phyloP scores from a whole-genome alignment of 2,113 vertebrate genomes.

The Cynocephalus volans region DNA sequence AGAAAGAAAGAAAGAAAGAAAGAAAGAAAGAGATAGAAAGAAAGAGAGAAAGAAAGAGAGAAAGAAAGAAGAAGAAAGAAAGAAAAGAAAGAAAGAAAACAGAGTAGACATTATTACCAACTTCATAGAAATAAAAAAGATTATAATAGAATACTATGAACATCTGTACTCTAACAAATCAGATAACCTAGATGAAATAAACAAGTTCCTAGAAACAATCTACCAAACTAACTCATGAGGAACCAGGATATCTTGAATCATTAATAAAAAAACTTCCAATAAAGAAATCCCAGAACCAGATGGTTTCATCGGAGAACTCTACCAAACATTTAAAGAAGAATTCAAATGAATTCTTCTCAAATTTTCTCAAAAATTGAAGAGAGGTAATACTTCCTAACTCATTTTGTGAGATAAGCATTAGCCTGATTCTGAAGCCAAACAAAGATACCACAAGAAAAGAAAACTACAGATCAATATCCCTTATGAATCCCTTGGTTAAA shows the following conservation, averaged over 20 bases:
- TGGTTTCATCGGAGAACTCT: neutral
- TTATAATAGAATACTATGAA: neutral
- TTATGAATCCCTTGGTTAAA: neutral
- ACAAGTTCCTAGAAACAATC: slow-evolving; percentile 20
- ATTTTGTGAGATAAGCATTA: neutral
- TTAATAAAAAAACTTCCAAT: neutral
- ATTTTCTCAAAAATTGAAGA: neutral
- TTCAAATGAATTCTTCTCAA: neutral
- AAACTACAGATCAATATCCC: slow-evolving; percentile 14
- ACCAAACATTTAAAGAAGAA: slow-evolving; percentile 29
- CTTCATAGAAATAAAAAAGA: neutral
- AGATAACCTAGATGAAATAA: neutral
- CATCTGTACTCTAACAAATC: neutral
- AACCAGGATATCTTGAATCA: slow-evolving; percentile 28
- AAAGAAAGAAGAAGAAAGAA: no score
- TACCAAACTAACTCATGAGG: neutral
- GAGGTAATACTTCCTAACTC: neutral
- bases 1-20: no score
- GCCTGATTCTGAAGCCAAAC: neutral
- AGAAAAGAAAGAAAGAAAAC: no score
- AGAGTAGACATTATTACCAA: neutral
- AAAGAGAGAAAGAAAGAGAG: no score
- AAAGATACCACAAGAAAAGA: neutral
- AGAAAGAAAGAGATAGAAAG: no score
- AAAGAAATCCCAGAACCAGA: neutral